A percentile compares a stretch with the other conserved stretches of the same genome.
Conservation (phyloP, 2,113 vertebrate genomes). For the Agapornis roseicollis region DNA sequence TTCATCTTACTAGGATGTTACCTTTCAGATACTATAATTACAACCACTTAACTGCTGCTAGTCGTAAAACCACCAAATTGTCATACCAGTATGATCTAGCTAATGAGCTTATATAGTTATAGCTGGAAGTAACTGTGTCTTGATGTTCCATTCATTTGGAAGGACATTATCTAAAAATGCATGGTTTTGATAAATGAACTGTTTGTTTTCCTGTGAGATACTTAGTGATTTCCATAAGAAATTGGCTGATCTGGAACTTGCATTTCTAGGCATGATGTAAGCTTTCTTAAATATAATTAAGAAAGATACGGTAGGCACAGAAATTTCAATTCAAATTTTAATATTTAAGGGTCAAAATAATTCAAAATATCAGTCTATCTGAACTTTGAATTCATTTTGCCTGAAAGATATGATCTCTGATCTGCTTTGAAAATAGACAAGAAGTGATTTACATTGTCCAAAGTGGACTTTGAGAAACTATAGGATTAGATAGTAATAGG, state of each 20-base stretch:
- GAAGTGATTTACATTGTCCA: not conserved
- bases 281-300: not conserved
- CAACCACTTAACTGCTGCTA: conserved; percentile 12
- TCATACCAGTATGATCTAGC: not conserved
- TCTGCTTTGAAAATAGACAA: not conserved
- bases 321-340: not conserved
- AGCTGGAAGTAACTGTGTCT: conserved; percentile 14
- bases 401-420: not conserved
- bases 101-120: conserved; percentile 26
- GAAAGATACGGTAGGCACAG: not conserved
- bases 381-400: not conserved
- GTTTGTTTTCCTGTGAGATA: not conserved
- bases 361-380: not conserved
- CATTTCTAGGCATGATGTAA: not conserved
- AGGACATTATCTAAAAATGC: not conserved
- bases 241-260: not conserved
- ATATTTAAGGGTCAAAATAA: not conserved
- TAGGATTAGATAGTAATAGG: not conserved
- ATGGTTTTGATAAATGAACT: not conserved
- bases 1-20: conserved; percentile 49
- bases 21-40: conserved; percentile 55
- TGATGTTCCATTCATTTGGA: not conserved
- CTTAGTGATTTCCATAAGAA: not conserved
- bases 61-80: conserved; percentile 24
- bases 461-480: not conserved